phyloP scores from a whole-genome alignment of 2,888 invertebrate genomes.

The Nemotelus nigrinus region DNA sequence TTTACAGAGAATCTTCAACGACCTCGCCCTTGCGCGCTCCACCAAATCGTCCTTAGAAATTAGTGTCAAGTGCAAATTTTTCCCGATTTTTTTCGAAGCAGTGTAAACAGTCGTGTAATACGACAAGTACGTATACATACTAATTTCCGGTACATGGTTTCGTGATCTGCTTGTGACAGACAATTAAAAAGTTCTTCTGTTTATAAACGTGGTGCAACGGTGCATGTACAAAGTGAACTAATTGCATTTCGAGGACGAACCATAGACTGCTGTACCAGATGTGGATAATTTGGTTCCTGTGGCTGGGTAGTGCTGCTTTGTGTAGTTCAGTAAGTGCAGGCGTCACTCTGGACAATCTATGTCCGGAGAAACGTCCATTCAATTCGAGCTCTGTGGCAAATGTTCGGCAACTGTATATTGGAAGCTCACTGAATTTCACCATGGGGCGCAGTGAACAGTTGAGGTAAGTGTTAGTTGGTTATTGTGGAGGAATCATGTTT shows the following conservation, averaged over 20 bases:
- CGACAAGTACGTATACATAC: too few relatives aligned
- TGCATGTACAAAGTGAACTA: neutral
- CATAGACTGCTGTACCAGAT: constrained; percentile 46
- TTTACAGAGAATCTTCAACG: too few relatives aligned
- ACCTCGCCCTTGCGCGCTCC: too few relatives aligned
- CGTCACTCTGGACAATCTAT: constrained; percentile 54
- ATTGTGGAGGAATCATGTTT: too few relatives aligned
- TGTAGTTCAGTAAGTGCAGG: constrained; percentile 51
- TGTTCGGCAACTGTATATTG: constrained; percentile 62
- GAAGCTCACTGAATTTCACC: constrained; percentile 48
- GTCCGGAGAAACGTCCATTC: constrained; percentile 54
- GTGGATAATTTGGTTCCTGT: constrained; percentile 50
- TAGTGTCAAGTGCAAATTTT: too few relatives aligned
- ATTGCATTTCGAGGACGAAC: constrained; percentile 25
- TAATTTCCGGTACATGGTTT: too few relatives aligned
- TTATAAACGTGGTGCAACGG: too few relatives aligned
- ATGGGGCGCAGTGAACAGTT: constrained; percentile 22
- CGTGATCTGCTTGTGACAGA: too few relatives aligned
- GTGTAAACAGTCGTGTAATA: too few relatives aligned
- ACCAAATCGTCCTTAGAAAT: too few relatives aligned
- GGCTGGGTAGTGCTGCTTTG: constrained; percentile 51
- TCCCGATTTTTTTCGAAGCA: too few relatives aligned
- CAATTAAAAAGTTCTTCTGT: too few relatives aligned
- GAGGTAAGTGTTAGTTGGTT: constrained; percentile 4
- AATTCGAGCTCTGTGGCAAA: constrained; percentile 53